Base-by-base conservation (phyloP, 1,140 invertebrate genomes). In the Aphaenogaster rudis region DNA sequence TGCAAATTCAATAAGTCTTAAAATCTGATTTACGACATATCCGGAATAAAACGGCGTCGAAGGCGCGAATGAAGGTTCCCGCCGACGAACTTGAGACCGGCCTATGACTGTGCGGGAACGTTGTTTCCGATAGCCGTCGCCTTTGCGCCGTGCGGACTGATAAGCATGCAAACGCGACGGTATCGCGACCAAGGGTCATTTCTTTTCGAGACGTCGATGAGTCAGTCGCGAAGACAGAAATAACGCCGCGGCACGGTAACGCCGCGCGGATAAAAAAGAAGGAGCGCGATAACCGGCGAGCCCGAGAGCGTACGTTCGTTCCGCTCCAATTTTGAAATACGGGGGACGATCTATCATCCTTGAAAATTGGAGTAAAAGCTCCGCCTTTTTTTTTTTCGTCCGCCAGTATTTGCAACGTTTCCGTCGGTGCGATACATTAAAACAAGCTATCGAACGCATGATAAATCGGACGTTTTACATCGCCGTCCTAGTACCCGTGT, bases 331-430 rank as follows among this genome's bases (percentile, higher is more conserved):
- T 84, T 84, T 76, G 54, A 84, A 84, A 84, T 84, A 84, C 80
- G 69, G 54, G 52, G 33, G 28, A 74, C 80, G 69, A 84, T 84
- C 80, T 84, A 84, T 84, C 80, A 84, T 84, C 13, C 80, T 84
- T 84, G 80, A 84, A 84, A 84, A 84, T 84, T 84, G 69, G 80
- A 84, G 80, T 84, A 84, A 84, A 84, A 84, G 80, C 80, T 76
- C 80, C 63, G 69, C 42, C 54, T 71, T n/a, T 72, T 59, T 82
- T 82, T 72, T 69, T 76, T 81, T 57, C 13, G 42, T 61, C 17
- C 69, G 69, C 54, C 80, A 48, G 42, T 84, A 84, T 84, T 84
- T 84, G 54, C 80, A 76, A 57, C 69, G 80, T 84, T 84, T 84
- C 69, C 28, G 80, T 76, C 57, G 80, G 42, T 28, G 57, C 42